Evolutionary conservation across 2,113 vertebrate species (phyloP).

Genomic region (Falco punctatus): DNA sequence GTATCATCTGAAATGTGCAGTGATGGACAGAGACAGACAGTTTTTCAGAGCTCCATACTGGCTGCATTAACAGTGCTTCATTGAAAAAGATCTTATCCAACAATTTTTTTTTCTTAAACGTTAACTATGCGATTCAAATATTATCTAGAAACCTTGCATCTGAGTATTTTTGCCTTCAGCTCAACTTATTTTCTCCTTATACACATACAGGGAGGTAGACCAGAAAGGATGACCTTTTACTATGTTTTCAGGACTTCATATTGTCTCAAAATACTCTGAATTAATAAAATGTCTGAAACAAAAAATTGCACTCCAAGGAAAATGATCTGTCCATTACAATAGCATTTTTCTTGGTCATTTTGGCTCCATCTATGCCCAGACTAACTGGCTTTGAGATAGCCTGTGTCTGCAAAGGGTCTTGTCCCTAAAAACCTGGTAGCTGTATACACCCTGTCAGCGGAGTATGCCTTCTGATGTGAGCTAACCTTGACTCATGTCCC

Average conservation of each 20-base stretch:
- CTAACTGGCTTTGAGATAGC: background rate
- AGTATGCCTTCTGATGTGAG: background rate
- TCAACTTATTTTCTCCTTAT: background rate
- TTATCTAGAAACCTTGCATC: background rate
- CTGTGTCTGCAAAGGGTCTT: background rate
- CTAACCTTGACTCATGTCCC: background rate
- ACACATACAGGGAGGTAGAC: background rate
- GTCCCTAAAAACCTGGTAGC: background rate
- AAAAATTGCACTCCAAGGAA: background rate
- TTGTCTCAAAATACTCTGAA: background rate
- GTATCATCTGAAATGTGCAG: background rate
- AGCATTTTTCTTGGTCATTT: background rate
- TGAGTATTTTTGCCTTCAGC: background rate
- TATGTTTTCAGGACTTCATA: background rate
- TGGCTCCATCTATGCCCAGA: background rate
- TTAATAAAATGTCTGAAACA: background rate
- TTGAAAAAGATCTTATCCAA: background rate
- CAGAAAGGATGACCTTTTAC: background rate
- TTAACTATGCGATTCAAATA: background rate
- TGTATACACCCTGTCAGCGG: background rate
- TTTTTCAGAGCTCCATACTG: background rate
- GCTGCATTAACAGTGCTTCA: background rate
- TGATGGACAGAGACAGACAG: background rate
- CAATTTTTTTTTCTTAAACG: background rate
- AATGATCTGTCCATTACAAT: background rate